These are phyloP conservation scores for Hydropotes inermis DNA, from an alignment of 2,113 vertebrate genomes.

Conservation along the genomic window DNA sequence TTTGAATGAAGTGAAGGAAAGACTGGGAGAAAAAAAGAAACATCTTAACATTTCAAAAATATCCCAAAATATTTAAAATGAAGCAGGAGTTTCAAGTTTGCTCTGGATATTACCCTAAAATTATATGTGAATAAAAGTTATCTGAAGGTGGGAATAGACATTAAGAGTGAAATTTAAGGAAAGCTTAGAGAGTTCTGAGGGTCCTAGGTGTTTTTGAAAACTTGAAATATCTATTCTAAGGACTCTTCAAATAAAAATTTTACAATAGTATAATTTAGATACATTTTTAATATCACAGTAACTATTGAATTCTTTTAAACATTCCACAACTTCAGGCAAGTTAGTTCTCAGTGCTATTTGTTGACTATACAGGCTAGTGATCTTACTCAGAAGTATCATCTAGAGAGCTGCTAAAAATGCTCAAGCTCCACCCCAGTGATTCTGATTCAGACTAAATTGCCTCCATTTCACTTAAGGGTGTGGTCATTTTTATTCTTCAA, in stretches of 20 bases:
- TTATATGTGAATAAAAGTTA: conserved; percentile 10
- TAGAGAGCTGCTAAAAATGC: not conserved
- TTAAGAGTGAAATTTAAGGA: not conserved
- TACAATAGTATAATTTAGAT: not conserved
- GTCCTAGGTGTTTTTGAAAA: not conserved
- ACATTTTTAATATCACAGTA: not conserved
- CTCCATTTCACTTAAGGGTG: not conserved
- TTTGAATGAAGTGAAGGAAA: not conserved
- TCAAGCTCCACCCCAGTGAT: not conserved
- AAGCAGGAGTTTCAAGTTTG: not conserved
- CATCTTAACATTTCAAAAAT: not conserved
- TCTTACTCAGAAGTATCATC: not conserved
- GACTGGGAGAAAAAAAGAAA: not conserved
- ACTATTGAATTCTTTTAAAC: not conserved
- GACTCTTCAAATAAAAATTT: not conserved
- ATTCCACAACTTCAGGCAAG: not conserved
- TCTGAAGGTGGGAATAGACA: not conserved
- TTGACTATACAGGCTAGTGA: not conserved
- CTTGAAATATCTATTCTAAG: not conserved
- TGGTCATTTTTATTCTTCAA: not conserved
- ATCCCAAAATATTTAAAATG: not conserved
- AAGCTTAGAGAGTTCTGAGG: not conserved
- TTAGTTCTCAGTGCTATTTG: not conserved
- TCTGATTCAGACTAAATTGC: not conserved
- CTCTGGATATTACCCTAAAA: not conserved